These are phyloP conservation scores for Setophaga coronata DNA, from an alignment of 2,113 vertebrate genomes.

Conservation along the genomic window DNA sequence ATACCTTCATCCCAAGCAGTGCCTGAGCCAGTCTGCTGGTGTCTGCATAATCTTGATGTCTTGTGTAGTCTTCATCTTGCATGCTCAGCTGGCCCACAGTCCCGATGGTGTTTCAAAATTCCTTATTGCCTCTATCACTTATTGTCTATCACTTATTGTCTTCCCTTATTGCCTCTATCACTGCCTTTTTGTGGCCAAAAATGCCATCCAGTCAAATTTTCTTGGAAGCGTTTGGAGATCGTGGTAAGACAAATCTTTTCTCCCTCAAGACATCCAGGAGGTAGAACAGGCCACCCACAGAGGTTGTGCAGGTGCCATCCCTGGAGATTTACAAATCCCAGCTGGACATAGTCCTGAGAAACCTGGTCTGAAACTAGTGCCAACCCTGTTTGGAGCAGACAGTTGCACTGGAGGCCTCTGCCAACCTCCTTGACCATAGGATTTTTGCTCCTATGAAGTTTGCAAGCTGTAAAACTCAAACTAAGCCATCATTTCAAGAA, in stretches of 20 bases:
- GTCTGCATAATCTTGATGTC: fast-evolving
- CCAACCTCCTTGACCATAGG: not conserved
- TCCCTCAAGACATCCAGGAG: fast-evolving
- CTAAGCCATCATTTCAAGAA: not conserved
- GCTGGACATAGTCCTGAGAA: not conserved
- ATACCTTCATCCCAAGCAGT: not conserved
- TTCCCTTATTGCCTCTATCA: not conserved
- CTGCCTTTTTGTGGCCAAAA: not conserved
- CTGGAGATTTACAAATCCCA: not conserved
- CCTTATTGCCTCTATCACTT: not conserved
- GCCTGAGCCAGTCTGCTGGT: not conserved
- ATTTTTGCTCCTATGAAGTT: not conserved
- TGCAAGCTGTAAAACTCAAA: not conserved
- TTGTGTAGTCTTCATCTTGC: fast-evolving
- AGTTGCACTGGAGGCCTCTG: not conserved
- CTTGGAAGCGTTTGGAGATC: not conserved
- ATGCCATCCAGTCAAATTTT: not conserved
- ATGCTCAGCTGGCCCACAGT: not conserved
- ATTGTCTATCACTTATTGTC: no score
- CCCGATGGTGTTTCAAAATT: not conserved
- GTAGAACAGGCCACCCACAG: not conserved
- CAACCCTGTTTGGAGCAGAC: not conserved
- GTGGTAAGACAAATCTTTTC: fast-evolving
- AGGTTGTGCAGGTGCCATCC: not conserved
- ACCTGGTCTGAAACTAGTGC: not conserved